These are phyloP conservation scores for Thunnus thynnus DNA, from an alignment of 2,113 vertebrate species.

Conservation along the genomic window DNA sequence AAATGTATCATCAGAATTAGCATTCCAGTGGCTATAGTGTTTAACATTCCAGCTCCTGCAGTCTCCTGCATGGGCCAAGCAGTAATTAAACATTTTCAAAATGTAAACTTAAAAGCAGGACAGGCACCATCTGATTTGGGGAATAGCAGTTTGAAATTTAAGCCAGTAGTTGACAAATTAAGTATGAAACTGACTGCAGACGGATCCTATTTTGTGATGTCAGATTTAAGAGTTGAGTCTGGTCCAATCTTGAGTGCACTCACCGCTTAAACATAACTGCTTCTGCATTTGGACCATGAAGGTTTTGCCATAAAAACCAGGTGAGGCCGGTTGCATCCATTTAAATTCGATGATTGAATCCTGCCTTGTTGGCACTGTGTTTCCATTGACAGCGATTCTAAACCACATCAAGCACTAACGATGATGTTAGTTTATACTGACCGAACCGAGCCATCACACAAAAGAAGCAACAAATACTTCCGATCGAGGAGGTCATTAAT, in stretches of 20 bases:
- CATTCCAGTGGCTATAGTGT: slow-evolving; percentile 53
- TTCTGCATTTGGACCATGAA: slow-evolving; percentile 5
- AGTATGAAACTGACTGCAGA: slow-evolving; percentile 42
- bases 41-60: slow-evolving; percentile 44
- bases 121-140: slow-evolving; percentile 21
- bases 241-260: background rate
- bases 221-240: slow-evolving; percentile 5
- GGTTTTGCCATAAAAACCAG: background rate
- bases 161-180: slow-evolving; percentile 46
- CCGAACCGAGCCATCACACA: slow-evolving; percentile 20
- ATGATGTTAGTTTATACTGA: slow-evolving; percentile 44
- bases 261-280: background rate
- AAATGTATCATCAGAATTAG: slow-evolving; percentile 33
- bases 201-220: slow-evolving; percentile 10
- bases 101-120: slow-evolving; percentile 47
- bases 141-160: slow-evolving; percentile 40
- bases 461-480: slow-evolving; percentile 42
- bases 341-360: background rate
- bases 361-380: background rate
- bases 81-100: slow-evolving; percentile 52
- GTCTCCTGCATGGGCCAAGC: slow-evolving; percentile 22
- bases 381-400: slow-evolving; percentile 32
- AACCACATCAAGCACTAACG: slow-evolving; percentile 50
- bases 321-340: background rate
- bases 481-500: slow-evolving; percentile 36